Conservation (phyloP, 2,113 vertebrate genomes). For the Cnemophilus loriae region DNA sequence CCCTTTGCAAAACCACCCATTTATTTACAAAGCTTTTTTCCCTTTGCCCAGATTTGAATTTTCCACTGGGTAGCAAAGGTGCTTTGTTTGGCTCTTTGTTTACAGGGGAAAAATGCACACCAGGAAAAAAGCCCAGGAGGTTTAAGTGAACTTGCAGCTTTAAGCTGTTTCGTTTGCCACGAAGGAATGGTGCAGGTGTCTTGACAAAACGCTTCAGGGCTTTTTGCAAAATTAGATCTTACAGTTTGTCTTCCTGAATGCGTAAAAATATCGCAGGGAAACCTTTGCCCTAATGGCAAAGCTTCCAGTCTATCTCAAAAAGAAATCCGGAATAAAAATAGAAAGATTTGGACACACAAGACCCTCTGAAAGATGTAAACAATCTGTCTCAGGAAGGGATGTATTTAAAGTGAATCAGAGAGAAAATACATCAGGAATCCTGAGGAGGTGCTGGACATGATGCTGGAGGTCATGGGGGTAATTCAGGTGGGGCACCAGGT, state of each 20-base stretch:
- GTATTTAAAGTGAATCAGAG: background rate
- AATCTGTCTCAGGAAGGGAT: background rate
- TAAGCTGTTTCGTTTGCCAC: background rate
- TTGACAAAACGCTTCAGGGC: background rate
- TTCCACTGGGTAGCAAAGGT: background rate
- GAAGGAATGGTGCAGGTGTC: background rate
- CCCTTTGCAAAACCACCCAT: background rate
- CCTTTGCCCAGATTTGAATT: background rate
- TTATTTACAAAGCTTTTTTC: background rate
- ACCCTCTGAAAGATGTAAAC: background rate
- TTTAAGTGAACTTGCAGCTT: background rate
- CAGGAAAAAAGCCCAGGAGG: background rate
- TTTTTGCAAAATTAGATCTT: background rate
- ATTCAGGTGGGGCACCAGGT: background rate
- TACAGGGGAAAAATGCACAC: background rate
- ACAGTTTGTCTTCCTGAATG: background rate
- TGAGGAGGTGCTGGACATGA: background rate
- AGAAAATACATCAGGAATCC: background rate
- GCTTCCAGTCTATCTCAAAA: background rate
- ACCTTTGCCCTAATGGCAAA: background rate
- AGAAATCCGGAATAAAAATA: background rate
- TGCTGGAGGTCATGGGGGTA: background rate
- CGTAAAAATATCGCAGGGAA: background rate
- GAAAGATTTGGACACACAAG: background rate
- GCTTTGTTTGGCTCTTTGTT: background rate